A percentile compares a stretch with the other conserved stretches of the same genome.
Conservation (phyloP, 2,888 invertebrate species). For the Synanthedon andrenaeformis region DNA sequence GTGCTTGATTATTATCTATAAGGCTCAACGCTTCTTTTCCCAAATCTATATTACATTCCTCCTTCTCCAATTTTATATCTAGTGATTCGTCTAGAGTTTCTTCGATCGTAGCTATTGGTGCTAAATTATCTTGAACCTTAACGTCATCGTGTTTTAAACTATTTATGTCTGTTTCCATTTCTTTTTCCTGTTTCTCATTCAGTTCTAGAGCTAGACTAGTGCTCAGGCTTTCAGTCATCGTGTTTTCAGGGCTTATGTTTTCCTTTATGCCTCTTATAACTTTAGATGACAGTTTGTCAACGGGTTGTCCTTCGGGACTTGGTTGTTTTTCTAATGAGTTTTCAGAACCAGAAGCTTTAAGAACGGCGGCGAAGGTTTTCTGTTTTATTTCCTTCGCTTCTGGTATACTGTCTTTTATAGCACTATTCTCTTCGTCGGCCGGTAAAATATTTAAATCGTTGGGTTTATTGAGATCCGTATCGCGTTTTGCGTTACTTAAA, state of each 20-base stretch:
- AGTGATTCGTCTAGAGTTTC: conserved; percentile 44
- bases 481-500: conserved; percentile 40
- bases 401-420: conserved; percentile 12
- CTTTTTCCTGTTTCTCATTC: conserved; percentile 34
- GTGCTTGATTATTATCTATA: conserved; percentile 40
- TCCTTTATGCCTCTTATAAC: conserved; percentile 72
- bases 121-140: conserved; percentile 34
- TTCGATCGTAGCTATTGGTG: conserved; percentile 57
- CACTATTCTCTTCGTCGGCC: conserved; percentile 13
- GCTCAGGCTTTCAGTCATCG: conserved; percentile 54
- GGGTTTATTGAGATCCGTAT: conserved; percentile 53
- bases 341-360: conserved; percentile 54
- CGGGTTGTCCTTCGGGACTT: conserved; percentile 51
- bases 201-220: conserved; percentile 49
- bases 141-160: conserved; percentile 30
- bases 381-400: conserved; percentile 36
- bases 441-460: conserved; percentile 44
- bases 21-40: conserved; percentile 58
- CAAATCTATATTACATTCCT: conserved; percentile 33
- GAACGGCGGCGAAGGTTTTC: conserved; percentile 54
- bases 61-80: conserved; percentile 33
- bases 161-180: conserved; percentile 25
- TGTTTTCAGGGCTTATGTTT: conserved; percentile 74
- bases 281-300: conserved; percentile 66
- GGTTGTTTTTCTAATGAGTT: conserved; percentile 51